Evolutionary conservation across 2,113 vertebrate species (phyloP).

Genomic region (Ceyx melanurus): DNA sequence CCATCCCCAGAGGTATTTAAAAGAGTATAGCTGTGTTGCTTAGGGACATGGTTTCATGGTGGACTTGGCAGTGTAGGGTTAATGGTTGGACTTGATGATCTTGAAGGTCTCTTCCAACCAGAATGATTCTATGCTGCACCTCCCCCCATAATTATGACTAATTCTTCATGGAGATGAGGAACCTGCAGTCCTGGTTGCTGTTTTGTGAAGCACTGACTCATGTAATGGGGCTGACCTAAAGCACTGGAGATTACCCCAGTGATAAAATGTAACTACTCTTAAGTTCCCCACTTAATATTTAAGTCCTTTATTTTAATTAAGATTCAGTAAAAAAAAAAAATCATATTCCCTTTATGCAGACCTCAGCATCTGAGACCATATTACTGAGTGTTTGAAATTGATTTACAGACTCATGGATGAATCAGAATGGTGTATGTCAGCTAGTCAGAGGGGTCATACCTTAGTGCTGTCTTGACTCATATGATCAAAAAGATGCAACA

Average conservation of each 20-base stretch:
- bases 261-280: background rate
- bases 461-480: background rate
- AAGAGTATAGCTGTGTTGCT: background rate
- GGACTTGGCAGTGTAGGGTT: background rate
- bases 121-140: background rate
- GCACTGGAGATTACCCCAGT: background rate
- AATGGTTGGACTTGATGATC: background rate
- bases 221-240: background rate
- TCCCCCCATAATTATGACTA: background rate
- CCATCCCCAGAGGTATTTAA: background rate
- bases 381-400: background rate
- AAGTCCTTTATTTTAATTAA: background rate
- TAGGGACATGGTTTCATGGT: background rate
- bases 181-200: background rate
- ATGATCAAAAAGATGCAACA: background rate
- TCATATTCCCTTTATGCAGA: background rate
- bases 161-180: background rate
- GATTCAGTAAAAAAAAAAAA: background rate
- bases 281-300: background rate
- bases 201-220: background rate
- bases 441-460: background rate
- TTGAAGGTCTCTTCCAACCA: background rate
- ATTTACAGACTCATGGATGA: conserved; percentile 24
- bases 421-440: background rate
- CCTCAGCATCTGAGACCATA: background rate